Percentiles rank a stretch among this genome's conserved stretches.
These are phyloP conservation scores for Nixonia krombeini DNA, from an alignment of 1,140 invertebrate species.

Conservation along the genomic window DNA sequence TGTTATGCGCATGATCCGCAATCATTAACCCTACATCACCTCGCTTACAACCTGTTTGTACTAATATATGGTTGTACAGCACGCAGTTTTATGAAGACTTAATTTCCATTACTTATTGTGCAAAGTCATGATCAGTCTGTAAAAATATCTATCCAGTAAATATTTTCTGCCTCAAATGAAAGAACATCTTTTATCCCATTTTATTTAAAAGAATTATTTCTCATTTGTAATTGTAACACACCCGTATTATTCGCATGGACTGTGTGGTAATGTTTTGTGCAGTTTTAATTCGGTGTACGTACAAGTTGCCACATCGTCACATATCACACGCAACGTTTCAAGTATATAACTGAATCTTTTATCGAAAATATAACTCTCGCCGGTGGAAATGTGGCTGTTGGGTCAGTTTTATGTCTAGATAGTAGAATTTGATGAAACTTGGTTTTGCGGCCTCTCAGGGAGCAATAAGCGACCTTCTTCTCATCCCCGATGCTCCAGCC, in stretches of 20 bases:
- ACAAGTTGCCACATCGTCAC: neutral
- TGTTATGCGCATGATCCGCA: too few relatives aligned
- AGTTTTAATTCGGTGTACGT: neutral
- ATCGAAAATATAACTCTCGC: slow-evolving; percentile 63
- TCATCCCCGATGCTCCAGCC: slow-evolving; percentile 62
- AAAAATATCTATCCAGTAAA: too few relatives aligned
- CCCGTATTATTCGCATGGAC: neutral
- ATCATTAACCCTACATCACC: too few relatives aligned
- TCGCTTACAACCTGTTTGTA: too few relatives aligned
- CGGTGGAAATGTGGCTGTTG: slow-evolving; percentile 14
- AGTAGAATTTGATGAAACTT: slow-evolving; percentile 73
- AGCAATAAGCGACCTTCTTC: slow-evolving; percentile 68
- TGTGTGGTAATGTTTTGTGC: neutral
- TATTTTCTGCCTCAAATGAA: too few relatives aligned
- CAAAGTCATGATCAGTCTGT: too few relatives aligned
- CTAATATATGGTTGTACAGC: too few relatives aligned
- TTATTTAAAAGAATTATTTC: too few relatives aligned
- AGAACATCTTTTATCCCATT: too few relatives aligned
- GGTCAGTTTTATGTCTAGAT: slow-evolving; percentile 72
- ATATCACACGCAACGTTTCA: slow-evolving; percentile 18
- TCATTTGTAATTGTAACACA: too few relatives aligned
- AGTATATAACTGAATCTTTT: slow-evolving; percentile 70
- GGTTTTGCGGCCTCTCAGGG: slow-evolving; percentile 72
- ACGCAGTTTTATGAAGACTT: too few relatives aligned
- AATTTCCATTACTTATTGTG: too few relatives aligned